Percentiles rank a stretch among this genome's conserved stretches.
These are phyloP conservation scores for Arremon brunneinucha DNA, from an alignment of 2,797 vertebrate genomes.

Conservation along the genomic window DNA sequence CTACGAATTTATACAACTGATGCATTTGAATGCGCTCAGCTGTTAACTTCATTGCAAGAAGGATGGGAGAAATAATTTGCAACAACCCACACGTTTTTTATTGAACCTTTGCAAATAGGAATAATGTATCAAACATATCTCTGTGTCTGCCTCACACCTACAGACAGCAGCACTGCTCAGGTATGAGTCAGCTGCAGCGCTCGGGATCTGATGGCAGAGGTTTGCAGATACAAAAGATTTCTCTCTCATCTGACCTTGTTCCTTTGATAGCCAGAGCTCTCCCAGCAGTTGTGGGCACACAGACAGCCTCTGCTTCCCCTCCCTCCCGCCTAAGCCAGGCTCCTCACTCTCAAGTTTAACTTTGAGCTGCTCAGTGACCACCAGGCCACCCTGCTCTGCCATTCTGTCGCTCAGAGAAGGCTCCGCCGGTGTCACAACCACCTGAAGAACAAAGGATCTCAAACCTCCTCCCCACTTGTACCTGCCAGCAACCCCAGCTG, in stretches of 20 bases:
- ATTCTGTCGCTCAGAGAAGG: background rate
- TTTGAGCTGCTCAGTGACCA: background rate
- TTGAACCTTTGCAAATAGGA: constrained; percentile 70
- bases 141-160: constrained; percentile 48
- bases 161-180: background rate
- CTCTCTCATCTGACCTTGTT: constrained; percentile 27
- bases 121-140: constrained; percentile 26
- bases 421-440: background rate
- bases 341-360: background rate
- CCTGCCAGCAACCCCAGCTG: background rate
- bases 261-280: background rate
- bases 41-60: constrained; percentile 73
- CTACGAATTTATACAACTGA: constrained; percentile 76
- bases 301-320: background rate
- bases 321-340: background rate
- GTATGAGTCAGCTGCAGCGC: background rate
- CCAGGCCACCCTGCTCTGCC: background rate
- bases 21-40: constrained; percentile 74
- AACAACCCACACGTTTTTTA: constrained; percentile 61
- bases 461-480: background rate
- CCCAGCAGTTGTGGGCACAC: background rate
- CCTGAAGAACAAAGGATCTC: background rate
- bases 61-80: constrained; percentile 73
- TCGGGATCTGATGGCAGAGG: background rate
- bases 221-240: background rate